Base-by-base conservation (phyloP, 1,140 invertebrate species). In the Drosophila tsacasi region DNA sequence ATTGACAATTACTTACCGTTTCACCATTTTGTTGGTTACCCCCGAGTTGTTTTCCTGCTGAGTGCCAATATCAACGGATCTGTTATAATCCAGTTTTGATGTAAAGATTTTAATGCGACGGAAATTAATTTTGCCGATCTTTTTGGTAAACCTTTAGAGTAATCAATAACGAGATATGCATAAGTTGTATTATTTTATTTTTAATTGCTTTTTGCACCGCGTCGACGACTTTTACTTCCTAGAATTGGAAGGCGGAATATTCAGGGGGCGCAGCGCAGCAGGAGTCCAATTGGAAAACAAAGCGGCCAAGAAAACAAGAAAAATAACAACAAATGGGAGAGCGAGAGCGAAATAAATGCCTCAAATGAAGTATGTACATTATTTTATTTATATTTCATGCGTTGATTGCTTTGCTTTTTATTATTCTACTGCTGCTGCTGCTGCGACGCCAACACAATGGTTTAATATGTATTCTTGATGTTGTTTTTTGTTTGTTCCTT, bases 71-170 rank as follows among this genome's bases (percentile, higher is more conserved):
- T 93, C 92, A 82, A 92, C 92, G 91, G 92, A 92, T 93, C 92
- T 92, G 77, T 90, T 85, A 91, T 93, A 93, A 93, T 93, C 92
- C 92, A 93, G 92, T 92, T 93, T 93, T 92, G 92, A 91, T 63
- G 85, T 76, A 76, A 92, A 92, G 73, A 93, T 93, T 93, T 92
- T 92, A 63, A 92, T 92, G 71, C 91, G 85, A 81, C 91, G 89
- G 83, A 92, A 92, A 92, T 92, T 83, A 89, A 89, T 89, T 85
- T 89, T 89, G 81, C 47, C 84, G 84, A 71, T 78, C 50, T 78
- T 78, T 55, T 61, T 60, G 65, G 73, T 52, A 37, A 75, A 89
- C 84, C 85, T 90, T 85, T 68, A 59, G 59, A 77, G 10, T 57
- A 57, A 61, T 71, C 46, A 42, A 71, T 39, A 64, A 65, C 30